Evolutionary conservation across 2,888 invertebrate genomes (phyloP), one percentile per base, ranked within the genome.

Genomic region (Cacoxenus indagator): DNA sequence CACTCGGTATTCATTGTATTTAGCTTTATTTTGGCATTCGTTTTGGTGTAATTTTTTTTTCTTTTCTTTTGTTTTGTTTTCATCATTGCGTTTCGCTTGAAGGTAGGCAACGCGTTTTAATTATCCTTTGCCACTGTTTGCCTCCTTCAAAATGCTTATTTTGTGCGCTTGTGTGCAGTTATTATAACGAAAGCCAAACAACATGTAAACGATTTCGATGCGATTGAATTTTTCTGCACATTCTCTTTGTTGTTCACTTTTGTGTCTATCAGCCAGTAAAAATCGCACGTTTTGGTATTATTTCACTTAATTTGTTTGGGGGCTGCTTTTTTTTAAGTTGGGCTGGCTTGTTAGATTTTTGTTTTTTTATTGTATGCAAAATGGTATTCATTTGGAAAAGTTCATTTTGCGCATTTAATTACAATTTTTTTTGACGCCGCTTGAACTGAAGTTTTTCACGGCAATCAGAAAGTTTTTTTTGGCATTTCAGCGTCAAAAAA

Each of bases 81-180:
- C 31, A 22, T 59, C 22, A 26, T 48, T 67, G 59, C 31, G 29
- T 45, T 59, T 11, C 14, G 59, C 59, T 37, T 27, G 17, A 61
- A 61, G 37, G 43, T 37, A 45, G 61, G 61, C 61, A 45, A 62
- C 61, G 43, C 19, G 61, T 62, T 62, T 62, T 62, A 62, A 62
- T 62, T 62, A 43, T 62, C 31, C 5, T 59, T 45, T 61, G 24
- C 61, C 61, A 31, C 59, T 59, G 19, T 45, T 43, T 45, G 43
- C 24, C 45, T 27, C 24, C 9, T 14, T 37, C 9, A 37, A 37
- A 37, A 1, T 37, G 14, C 37, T 11, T 14, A 37, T 37, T 37
- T 8, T 11, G n/a, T 51, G 19, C 19, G 17, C 8, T 9, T 17
- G 51, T 51, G 29, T 14, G 14, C 17, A 27, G 29, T 57, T 29